Base-by-base conservation (phyloP, 2,888 invertebrate genomes). In the Amitus sp. region DNA sequence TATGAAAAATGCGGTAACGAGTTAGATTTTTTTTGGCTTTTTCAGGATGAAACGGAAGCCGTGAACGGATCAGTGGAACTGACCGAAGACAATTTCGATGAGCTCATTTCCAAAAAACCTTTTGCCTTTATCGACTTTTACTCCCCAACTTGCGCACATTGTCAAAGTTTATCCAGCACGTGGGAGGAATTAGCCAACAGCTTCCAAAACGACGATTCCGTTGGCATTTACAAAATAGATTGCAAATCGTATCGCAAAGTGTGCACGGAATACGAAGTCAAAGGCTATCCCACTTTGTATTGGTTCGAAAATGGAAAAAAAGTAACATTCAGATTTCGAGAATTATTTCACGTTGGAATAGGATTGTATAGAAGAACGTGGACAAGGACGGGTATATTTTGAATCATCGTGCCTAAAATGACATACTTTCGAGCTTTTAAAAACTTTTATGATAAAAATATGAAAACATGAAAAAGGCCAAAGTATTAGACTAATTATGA, bases 81-180 rank as follows among this genome's bases (percentile, higher is more conserved):
- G 18, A 91, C 87, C 30, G 93, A 93, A 70, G 87, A 90, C 13
- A 91, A 87, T 62, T 93, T 94, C 75, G 88, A 90, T 64, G 87
- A 89, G 70, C 89, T 89, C 76, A 84, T 93, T 0, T 86, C 87
- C 1, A 85, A 79, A 42, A 95, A 95, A n/a, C n/a, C n/a, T 43
- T 89, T 90, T 72, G 92, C 94, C 80, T 96, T 96, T 78, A 86
- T 96, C 2, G 94, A 95, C 84, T 96, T 96, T 82, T 96, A 91
- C 83, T 93, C 93, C 0, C 95, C 96, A 0, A 96, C 96, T 96
- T 96, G 96, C 81, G 85, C 90, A 54, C 92, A 93, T 73, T 95
- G 95, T 72, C 92, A 94, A 88, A 88, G 87, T 78, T 82, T 96
- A 71, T 93, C 94, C 0, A 93, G 94, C 7, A 86, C 88, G 0